Evolutionary conservation across 2,113 vertebrate genomes (phyloP), one percentile per base, ranked within the genome.

Genomic region (Penelope pileata): DNA sequence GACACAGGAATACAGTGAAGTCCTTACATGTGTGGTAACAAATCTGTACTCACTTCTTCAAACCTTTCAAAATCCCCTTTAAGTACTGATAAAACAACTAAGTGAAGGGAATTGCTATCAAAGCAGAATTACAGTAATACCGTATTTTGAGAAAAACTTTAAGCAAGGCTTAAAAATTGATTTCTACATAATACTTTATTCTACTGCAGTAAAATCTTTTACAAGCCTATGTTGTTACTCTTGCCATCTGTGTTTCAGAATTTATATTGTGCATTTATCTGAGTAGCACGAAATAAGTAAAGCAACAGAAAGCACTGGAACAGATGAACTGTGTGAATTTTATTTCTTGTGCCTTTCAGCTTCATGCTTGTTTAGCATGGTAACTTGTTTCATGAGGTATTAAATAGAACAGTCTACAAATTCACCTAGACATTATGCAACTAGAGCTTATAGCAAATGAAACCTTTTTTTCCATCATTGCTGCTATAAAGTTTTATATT

Each of bases 221-320:
- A 68, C 40, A 79, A 80, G 34, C 47, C 56, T 82, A 48, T 70
- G 32, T 73, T 83, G 24, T 64, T 54, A 58, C 18, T 94, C 23
- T 13, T 60, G 76, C 40, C 50, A 58, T 74, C 60, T 88, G 67
- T 48, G 11, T n/a, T 94, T 94, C 70, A 91, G 62, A 93, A 90
- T 74, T 40, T 74, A 40, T 70, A 67, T 45, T 23, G 21, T 88
- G 50, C 47, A 12, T 80, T 93, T 80, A 81, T 93, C 88, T 70
- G 54, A 86, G 56, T 76, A 86, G 69, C 53, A 51, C 75, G 83
- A 87, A 96, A 92, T 79, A 69, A 79, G 62, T 48, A 93, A 93
- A 91, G 36, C 45, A 88, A 70, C 75, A 92, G 68, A 86, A 94
- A 89, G 84, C 86, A 94, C 90, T 96, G 94, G 93, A 96, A 96